Evolutionary conservation across 1,140 invertebrate genomes (phyloP).

Genomic region (Drosophila tristis): DNA sequence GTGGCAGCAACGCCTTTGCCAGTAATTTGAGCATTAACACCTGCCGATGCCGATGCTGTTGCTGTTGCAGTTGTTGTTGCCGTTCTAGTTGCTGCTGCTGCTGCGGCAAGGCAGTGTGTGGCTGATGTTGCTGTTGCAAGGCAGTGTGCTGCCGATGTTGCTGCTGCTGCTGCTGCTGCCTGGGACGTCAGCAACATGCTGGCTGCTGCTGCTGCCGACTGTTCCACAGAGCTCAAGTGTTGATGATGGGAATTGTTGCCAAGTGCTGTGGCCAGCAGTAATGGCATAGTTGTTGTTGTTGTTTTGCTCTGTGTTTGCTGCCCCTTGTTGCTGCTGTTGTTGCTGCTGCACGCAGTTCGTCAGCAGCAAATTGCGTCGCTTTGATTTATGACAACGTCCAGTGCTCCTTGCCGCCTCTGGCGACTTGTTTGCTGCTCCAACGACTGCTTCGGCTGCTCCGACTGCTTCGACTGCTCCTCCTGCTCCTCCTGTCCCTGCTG

Average conservation of each 20-base stretch:
- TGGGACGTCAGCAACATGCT: slow-evolving; percentile 60
- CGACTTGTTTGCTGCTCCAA: slow-evolving; percentile 67
- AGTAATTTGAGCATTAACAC: slow-evolving; percentile 82
- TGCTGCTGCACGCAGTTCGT: slow-evolving; percentile 69
- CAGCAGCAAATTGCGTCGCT: slow-evolving; percentile 82
- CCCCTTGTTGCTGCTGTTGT: slow-evolving; percentile 38
- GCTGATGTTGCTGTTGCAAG: slow-evolving; percentile 36
- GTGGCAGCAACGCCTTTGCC: slow-evolving; percentile 70
- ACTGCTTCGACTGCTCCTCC: slow-evolving; percentile 29
- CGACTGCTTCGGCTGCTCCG: neutral
- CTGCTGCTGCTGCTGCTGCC: slow-evolving; percentile 21
- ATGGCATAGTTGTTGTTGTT: slow-evolving; percentile 54
- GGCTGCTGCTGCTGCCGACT: slow-evolving; percentile 35
- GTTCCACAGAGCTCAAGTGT: slow-evolving; percentile 48
- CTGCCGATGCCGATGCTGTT: slow-evolving; percentile 49
- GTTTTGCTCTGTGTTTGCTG: slow-evolving; percentile 9
- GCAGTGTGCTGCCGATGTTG: slow-evolving; percentile 42
- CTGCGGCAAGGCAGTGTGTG: slow-evolving; percentile 33
- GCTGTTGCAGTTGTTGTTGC: slow-evolving; percentile 35
- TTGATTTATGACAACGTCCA: slow-evolving; percentile 75
- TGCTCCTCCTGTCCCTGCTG: slow-evolving; percentile 18
- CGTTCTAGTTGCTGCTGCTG: slow-evolving; percentile 31
- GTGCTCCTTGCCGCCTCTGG: slow-evolving; percentile 61
- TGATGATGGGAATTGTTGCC: slow-evolving; percentile 64
- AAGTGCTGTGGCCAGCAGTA: slow-evolving; percentile 69